phyloP scores from a whole-genome alignment of 1,140 invertebrate genomes.

The Tyrophagus putrescentiae region DNA sequence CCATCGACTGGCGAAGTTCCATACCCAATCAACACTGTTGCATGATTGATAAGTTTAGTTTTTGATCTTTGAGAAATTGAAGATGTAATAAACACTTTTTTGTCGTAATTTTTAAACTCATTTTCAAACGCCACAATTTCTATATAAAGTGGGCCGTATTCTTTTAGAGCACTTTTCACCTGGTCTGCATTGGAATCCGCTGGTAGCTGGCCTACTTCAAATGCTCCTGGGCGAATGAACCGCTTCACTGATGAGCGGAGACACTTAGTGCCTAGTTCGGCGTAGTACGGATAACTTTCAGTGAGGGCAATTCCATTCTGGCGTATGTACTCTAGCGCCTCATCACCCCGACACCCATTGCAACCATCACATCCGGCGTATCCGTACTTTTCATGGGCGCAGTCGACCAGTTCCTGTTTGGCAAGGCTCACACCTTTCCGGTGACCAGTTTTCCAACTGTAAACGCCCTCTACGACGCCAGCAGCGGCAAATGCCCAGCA shows the following conservation, averaged over 20 bases:
- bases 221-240: background rate
- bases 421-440: background rate
- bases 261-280: background rate
- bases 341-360: too few species aligned
- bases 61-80: background rate
- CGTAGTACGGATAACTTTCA: background rate
- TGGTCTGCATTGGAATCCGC: too few species aligned
- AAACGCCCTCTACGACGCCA: background rate
- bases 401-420: background rate
- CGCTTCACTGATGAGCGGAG: background rate
- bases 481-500: background rate
- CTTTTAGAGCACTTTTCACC: too few species aligned
- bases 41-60: background rate
- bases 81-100: background rate
- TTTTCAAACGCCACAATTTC: too few species aligned
- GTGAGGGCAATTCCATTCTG: too few species aligned
- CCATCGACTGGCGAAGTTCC: constrained; percentile 20
- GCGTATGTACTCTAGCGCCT: too few species aligned
- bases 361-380: too few species aligned
- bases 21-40: constrained; percentile 4
- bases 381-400: too few species aligned
- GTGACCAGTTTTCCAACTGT: too few species aligned
- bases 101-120: too few species aligned
- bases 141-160: too few species aligned
- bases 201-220: background rate